Percentiles rank a stretch among this genome's conserved stretches.
phyloP scores from a whole-genome alignment of 2,113 vertebrate genomes.

The Grus americana region DNA sequence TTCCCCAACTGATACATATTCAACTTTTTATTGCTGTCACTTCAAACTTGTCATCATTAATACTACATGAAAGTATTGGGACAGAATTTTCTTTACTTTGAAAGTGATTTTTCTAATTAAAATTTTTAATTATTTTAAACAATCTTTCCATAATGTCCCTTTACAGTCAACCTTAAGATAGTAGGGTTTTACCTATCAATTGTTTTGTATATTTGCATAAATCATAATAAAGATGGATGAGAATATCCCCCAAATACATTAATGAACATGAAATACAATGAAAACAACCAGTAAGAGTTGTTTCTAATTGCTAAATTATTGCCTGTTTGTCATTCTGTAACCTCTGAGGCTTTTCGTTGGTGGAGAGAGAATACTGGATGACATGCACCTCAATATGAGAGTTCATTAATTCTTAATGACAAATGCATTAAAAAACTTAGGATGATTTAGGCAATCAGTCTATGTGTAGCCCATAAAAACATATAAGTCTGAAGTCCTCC shows the following conservation, averaged over 20 bases:
- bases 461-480: not conserved
- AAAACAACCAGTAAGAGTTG: not conserved
- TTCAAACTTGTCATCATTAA: not conserved
- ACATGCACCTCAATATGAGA: not conserved
- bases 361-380: not conserved
- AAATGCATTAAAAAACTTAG: not conserved
- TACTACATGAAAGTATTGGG: not conserved
- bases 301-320: not conserved
- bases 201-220: not conserved
- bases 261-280: not conserved
- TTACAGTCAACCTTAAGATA: not conserved
- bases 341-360: not conserved
- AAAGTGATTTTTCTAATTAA: not conserved
- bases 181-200: not conserved
- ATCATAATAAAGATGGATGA: not conserved
- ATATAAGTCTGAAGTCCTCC: not conserved
- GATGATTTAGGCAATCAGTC: not conserved
- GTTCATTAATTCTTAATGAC: not conserved
- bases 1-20: not conserved
- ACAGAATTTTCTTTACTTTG: not conserved
- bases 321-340: not conserved
- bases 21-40: not conserved
- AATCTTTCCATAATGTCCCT: not conserved
- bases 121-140: not conserved
- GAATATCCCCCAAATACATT: not conserved